A percentile compares a stretch with the other conserved stretches of the same genome.
phyloP scores from a whole-genome alignment of 2,888 invertebrate species.

The Drosophila antonietae region DNA sequence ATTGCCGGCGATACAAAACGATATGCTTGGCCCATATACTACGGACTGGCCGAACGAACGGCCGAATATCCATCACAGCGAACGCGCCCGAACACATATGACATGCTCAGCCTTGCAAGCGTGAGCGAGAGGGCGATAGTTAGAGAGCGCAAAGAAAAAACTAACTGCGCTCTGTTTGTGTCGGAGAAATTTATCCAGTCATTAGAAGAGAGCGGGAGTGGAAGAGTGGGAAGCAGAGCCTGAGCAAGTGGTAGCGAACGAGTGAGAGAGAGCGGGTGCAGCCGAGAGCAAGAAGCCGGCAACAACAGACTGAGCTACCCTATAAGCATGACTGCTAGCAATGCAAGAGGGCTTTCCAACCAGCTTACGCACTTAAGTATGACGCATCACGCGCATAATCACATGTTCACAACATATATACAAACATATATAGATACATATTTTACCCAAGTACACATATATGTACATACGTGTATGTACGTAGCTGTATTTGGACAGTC shows the following conservation, averaged over 20 bases:
- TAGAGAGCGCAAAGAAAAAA: neutral
- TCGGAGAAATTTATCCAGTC: constrained; percentile 27
- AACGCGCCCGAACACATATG: constrained; percentile 15
- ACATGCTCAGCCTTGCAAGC: constrained; percentile 8
- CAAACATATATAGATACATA: neutral
- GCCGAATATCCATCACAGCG: constrained; percentile 38
- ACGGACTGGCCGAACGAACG: constrained; percentile 8
- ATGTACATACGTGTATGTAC: neutral
- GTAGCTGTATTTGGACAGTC: constrained; percentile 1
- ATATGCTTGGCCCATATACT: constrained; percentile 23
- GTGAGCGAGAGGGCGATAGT: neutral
- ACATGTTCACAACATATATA: neutral
- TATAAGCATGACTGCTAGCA: constrained; percentile 2
- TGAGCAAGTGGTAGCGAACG: no score
- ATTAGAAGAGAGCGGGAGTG: constrained; percentile 15
- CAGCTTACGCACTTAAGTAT: constrained; percentile 17
- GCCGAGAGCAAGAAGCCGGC: neutral
- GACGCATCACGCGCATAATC: constrained; percentile 24
- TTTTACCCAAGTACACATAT: neutral
- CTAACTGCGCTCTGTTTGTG: constrained; percentile 15
- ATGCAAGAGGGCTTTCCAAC: constrained; percentile 22
- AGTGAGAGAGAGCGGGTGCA: neutral
- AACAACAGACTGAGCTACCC: constrained; percentile 33
- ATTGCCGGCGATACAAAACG: constrained; percentile 28
- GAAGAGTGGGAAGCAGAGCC: constrained; percentile 3